Percentiles rank a stretch among this genome's conserved stretches.
Conservation (phyloP, 2,113 vertebrate species). For the Aphelocoma coerulescens region DNA sequence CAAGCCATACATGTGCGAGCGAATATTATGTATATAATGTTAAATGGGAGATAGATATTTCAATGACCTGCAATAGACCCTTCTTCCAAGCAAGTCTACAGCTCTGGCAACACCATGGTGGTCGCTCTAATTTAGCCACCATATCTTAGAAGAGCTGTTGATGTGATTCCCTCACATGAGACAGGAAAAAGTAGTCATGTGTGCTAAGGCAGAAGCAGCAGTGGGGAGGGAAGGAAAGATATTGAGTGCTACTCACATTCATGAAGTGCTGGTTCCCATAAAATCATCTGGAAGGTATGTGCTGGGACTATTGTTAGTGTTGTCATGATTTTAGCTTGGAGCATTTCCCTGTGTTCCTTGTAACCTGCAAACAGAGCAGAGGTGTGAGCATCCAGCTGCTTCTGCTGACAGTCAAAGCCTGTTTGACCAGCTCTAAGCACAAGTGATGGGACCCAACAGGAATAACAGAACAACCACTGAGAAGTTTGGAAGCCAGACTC, state of each 20-base stretch:
- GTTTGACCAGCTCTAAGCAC: background rate
- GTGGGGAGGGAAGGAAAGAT: background rate
- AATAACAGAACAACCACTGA: background rate
- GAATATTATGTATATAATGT: background rate
- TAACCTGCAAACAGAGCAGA: background rate
- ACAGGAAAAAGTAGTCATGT: accelerated
- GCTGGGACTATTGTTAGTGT: background rate
- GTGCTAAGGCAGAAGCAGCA: background rate
- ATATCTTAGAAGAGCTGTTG: background rate
- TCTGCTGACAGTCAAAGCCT: background rate
- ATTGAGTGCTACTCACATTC: background rate
- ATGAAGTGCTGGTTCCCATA: background rate
- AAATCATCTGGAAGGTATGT: background rate
- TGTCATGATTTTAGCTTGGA: background rate
- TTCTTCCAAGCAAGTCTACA: background rate
- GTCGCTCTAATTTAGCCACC: background rate
- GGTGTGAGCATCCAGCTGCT: background rate
- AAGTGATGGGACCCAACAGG: background rate
- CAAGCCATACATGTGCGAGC: accelerated
- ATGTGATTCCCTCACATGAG: background rate
- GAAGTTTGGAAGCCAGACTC: background rate
- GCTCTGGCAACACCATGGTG: background rate
- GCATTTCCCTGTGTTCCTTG: background rate
- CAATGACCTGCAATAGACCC: background rate
- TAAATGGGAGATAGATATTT: background rate